Evolutionary conservation across 2,113 vertebrate genomes (phyloP).

Genomic region (Takifugu bimaculatus): DNA sequence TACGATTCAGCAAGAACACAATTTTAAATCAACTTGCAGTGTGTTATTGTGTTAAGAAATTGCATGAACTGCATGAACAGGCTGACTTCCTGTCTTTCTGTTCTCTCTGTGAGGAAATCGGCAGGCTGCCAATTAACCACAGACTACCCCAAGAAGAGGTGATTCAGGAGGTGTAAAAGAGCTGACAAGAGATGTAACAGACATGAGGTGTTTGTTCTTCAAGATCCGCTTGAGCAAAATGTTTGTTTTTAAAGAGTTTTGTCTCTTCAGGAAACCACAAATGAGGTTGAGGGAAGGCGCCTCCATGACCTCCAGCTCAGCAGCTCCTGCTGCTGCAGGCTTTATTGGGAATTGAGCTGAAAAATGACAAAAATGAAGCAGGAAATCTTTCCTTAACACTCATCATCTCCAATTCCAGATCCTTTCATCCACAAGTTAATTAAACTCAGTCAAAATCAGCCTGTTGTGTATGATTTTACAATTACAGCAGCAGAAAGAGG

Average conservation of each 20-base stretch:
- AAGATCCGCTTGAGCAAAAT: slow-evolving; percentile 31
- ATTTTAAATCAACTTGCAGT: slow-evolving; percentile 67
- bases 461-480: no score
- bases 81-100: slow-evolving; percentile 26
- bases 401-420: slow-evolving; percentile 20
- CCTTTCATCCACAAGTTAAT: not conserved
- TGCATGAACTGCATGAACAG: slow-evolving; percentile 40
- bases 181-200: slow-evolving; percentile 33
- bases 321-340: not conserved
- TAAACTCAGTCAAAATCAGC: not conserved
- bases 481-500: no score
- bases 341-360: not conserved
- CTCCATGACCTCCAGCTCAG: slow-evolving; percentile 4
- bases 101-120: slow-evolving; percentile 50
- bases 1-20: slow-evolving; percentile 45
- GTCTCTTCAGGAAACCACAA: slow-evolving; percentile 48
- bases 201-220: slow-evolving; percentile 28
- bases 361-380: not conserved
- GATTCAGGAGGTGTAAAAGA: slow-evolving; percentile 56
- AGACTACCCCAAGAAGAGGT: slow-evolving; percentile 34
- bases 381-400: not conserved
- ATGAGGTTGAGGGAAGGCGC: slow-evolving; percentile 28
- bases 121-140: slow-evolving; percentile 62
- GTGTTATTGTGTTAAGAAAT: slow-evolving; percentile 40
- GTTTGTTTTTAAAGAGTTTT: slow-evolving; percentile 53